Base-by-base conservation (phyloP, 2,888 invertebrate genomes). In the Drosophila kuntzei region DNA sequence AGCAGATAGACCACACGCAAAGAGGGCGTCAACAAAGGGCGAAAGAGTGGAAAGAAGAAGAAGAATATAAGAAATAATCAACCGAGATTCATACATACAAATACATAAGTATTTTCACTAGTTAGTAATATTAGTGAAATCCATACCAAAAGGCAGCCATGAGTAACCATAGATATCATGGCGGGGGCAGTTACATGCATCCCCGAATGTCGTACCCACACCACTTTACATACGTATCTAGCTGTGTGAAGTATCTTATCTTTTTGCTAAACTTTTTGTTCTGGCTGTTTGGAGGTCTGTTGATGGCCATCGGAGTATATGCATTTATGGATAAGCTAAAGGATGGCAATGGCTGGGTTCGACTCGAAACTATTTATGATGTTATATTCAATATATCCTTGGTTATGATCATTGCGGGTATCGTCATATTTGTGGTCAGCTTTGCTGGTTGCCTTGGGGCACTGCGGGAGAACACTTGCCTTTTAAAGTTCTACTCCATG, bases 381-480 rank as follows among this genome's bases (percentile, higher is more conserved):
- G 95, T 98, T 37, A 95, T 97, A 76, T 93, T 98, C 58, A 98
- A 98, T 92, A 96, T 98, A 81, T 98, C 98, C 22, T 93, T 98
- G 64, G 95, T 98, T 58, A 95, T 98, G 93, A 96, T 98, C n/a
- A 94, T 98, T 63, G 95, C 97, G 65, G 98, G 98, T 2, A 95
- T 95, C 32, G 95, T 98, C 7, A 96, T 98, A n/a, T 98, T 98
- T 92, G 94, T 97, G 53, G 97, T 98, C 57, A 98, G 98, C 91
- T 98, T 98, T 92, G 96, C 97, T 18, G 98, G 98, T 6, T 98
- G 98, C 91, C 95, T 98, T 12, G 98, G 92, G 8, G 92, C 92
- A 9, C 69, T 92, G 22, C 93, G 98, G 65, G 98, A 98, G 93
- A 98, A 98, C 92, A 97, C 98, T 0, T 97, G 96, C 90, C 93